These are phyloP conservation scores for Ibidorhyncha struthersii DNA, from an alignment of 2,113 vertebrate species.

Conservation along the genomic window DNA sequence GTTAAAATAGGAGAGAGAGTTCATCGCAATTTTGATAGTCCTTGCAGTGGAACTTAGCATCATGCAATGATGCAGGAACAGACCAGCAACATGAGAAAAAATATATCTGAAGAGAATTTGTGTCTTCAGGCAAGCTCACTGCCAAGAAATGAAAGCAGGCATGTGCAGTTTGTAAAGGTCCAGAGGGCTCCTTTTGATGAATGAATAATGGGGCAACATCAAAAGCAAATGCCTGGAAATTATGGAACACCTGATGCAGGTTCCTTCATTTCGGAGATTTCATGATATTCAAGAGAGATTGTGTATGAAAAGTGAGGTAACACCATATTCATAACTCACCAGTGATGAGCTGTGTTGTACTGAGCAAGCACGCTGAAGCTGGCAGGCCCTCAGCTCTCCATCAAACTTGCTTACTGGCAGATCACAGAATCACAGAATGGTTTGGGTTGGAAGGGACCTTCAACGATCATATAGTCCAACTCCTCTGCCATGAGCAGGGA, in stretches of 20 bases:
- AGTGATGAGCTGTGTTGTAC: not conserved
- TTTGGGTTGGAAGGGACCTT: not conserved
- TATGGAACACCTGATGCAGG: not conserved
- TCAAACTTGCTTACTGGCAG: not conserved
- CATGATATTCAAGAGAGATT: not conserved
- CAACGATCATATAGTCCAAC: not conserved
- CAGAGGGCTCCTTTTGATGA: not conserved
- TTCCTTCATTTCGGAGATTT: not conserved
- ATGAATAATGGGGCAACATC: not conserved
- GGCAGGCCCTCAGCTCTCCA: rapidly evolving
- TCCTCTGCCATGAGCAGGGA: not conserved
- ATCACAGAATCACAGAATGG: not conserved
- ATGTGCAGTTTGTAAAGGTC: not conserved
- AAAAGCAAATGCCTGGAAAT: not conserved
- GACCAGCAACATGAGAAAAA: not conserved
- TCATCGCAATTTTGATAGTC: not conserved
- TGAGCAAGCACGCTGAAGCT: not conserved
- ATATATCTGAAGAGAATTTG: not conserved
- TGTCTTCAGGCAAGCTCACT: not conserved
- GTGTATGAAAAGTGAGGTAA: not conserved
- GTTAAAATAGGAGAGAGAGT: not conserved
- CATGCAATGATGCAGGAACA: not conserved
- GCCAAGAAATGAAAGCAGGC: not conserved
- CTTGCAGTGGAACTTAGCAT: not conserved
- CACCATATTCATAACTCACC: not conserved